These are phyloP conservation scores for Scaptodrosophila lebanonensis DNA, from an alignment of 1,140 invertebrate genomes.

Conservation along the genomic window DNA sequence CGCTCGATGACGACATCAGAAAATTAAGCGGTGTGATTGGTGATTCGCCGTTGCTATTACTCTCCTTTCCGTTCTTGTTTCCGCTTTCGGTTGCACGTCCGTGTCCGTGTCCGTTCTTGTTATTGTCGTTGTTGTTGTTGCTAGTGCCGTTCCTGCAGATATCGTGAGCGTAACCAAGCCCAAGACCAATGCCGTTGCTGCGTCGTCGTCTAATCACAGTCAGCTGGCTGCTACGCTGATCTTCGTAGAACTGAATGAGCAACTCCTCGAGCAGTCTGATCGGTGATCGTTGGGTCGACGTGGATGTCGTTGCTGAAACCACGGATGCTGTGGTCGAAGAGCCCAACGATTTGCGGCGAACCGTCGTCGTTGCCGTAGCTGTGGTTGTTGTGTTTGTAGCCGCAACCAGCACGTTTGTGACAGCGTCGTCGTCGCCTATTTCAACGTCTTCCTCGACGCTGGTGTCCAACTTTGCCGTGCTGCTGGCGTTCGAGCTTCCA, in stretches of 20 bases:
- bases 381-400: not conserved
- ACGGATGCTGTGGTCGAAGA: slow-evolving; percentile 30
- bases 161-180: slow-evolving; percentile 18
- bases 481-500: slow-evolving; percentile 33
- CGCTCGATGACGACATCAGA: no score
- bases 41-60: slow-evolving; percentile 26
- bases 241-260: slow-evolving; percentile 71
- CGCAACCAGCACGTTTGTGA: slow-evolving; percentile 2
- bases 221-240: slow-evolving; percentile 43
- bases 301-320: slow-evolving; percentile 35
- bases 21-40: no score
- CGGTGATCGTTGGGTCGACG: slow-evolving; percentile 36
- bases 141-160: slow-evolving; percentile 25
- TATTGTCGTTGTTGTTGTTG: slow-evolving; percentile 35
- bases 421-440: slow-evolving; percentile 1
- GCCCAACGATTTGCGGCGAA: slow-evolving; percentile 40
- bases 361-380: slow-evolving; percentile 35
- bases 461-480: slow-evolving; percentile 1
- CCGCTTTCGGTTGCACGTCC: slow-evolving; percentile 1
- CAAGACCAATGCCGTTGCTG: no score
- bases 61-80: slow-evolving; percentile 9
- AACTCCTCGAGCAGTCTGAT: slow-evolving; percentile 66
- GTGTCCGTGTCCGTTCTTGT: no score
- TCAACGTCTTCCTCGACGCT: slow-evolving; percentile 15
- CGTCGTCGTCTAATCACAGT: slow-evolving; percentile 30